phyloP scores from a whole-genome alignment of 2,113 vertebrate species.

The Paradoxurus hermaphroditus region DNA sequence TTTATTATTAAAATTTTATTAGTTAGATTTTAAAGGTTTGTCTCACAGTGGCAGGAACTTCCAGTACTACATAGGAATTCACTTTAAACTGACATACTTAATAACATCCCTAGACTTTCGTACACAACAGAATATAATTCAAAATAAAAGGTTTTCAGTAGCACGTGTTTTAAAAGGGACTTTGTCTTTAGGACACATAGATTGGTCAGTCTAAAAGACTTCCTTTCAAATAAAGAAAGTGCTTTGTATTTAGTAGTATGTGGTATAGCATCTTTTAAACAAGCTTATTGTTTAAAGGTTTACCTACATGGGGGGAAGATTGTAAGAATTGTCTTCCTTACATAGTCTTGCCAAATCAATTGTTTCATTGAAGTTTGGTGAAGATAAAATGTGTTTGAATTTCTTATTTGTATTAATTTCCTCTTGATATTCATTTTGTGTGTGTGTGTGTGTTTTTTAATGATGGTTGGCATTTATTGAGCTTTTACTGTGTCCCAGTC shows the following conservation, averaged over 20 bases:
- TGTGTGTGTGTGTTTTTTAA: background rate
- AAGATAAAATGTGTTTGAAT: conserved; percentile 19
- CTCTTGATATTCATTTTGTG: conserved; percentile 3
- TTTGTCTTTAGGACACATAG: background rate
- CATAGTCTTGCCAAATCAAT: background rate
- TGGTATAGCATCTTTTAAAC: background rate
- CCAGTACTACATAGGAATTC: background rate
- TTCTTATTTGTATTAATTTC: background rate
- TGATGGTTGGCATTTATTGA: background rate
- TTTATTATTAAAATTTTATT: conserved; percentile 33
- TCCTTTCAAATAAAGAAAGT: conserved; percentile 18
- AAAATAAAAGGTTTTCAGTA: background rate
- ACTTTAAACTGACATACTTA: background rate
- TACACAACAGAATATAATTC: background rate
- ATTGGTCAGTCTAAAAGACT: background rate
- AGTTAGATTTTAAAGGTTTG: conserved; percentile 16
- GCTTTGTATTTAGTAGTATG: background rate
- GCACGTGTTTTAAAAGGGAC: background rate
- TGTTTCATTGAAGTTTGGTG: background rate
- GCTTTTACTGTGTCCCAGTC: background rate
- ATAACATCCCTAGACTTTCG: background rate
- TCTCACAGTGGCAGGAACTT: background rate
- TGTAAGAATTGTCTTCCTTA: background rate
- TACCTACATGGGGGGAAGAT: background rate
- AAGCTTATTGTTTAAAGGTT: conserved; percentile 29